phyloP scores from a whole-genome alignment of 2,797 vertebrate species.

The Podarcis siculus region DNA sequence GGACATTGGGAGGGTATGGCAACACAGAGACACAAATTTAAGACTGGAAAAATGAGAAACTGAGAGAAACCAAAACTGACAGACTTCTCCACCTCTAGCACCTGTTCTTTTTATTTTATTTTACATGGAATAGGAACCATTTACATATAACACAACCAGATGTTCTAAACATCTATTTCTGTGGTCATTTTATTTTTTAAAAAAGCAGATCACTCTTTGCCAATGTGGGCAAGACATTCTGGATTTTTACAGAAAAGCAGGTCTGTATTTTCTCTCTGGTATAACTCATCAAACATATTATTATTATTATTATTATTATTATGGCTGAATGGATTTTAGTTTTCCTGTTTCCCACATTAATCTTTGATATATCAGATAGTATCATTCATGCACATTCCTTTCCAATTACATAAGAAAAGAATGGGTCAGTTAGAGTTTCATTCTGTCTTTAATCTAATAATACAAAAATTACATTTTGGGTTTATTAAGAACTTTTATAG shows the following conservation, averaged over 20 bases:
- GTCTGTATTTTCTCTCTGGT: not conserved
- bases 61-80: no score
- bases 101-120: not conserved
- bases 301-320: not conserved
- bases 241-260: slow-evolving; percentile 6
- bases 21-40: no score
- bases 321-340: not conserved
- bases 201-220: not conserved
- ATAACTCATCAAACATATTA: not conserved
- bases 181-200: not conserved
- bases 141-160: not conserved
- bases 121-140: not conserved
- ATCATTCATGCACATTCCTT: slow-evolving; percentile 7
- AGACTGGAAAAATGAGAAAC: no score
- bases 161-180: not conserved
- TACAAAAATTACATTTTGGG: not conserved
- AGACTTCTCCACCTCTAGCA: no score
- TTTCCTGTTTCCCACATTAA: not conserved
- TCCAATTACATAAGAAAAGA: slow-evolving; percentile 1
- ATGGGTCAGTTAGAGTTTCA: not conserved
- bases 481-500: slow-evolving; percentile 36
- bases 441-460: slow-evolving; percentile 4
- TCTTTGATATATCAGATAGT: slow-evolving; percentile 14
- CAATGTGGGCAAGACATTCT: not conserved
- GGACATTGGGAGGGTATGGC: no score